Evolutionary conservation across 2,113 vertebrate species (phyloP).

Genomic region (Gymnobelideus leadbeateri): DNA sequence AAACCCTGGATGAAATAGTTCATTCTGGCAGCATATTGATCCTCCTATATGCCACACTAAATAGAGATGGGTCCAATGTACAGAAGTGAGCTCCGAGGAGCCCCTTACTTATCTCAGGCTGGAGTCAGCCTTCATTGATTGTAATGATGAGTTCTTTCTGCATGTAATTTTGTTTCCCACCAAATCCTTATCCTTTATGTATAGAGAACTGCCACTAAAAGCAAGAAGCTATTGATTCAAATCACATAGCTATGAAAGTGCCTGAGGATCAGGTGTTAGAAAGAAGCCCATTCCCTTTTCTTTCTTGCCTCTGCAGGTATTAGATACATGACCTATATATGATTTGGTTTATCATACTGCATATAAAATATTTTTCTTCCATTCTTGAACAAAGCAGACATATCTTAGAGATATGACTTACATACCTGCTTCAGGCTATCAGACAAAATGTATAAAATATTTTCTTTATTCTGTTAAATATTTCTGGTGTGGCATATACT

Average conservation of each 20-base stretch:
- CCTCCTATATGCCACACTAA: conserved; percentile 72
- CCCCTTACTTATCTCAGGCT: conserved; percentile 55
- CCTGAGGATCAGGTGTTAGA: conserved; percentile 81
- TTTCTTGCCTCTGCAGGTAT: not conserved
- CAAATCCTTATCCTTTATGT: not conserved
- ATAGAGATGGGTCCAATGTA: conserved; percentile 80
- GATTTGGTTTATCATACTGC: not conserved
- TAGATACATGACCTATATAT: not conserved
- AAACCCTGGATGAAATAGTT: conserved; percentile 77
- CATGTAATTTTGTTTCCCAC: not conserved
- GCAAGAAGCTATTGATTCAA: conserved; percentile 79
- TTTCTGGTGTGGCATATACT: not conserved
- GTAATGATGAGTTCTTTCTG: conserved; percentile 76
- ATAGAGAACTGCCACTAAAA: conserved; percentile 70
- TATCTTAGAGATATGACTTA: not conserved
- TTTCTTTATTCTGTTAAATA: not conserved
- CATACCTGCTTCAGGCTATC: not conserved
- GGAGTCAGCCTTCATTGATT: conserved; percentile 72
- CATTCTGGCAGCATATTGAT: conserved; percentile 81
- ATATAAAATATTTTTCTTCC: not conserved
- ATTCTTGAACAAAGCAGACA: not conserved
- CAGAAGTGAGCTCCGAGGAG: conserved; percentile 59
- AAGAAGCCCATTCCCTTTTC: conserved; percentile 52
- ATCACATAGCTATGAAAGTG: conserved; percentile 79
- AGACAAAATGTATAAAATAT: not conserved